Conservation (phyloP, 2,888 invertebrate genomes). For the Microctonus brassicae region DNA sequence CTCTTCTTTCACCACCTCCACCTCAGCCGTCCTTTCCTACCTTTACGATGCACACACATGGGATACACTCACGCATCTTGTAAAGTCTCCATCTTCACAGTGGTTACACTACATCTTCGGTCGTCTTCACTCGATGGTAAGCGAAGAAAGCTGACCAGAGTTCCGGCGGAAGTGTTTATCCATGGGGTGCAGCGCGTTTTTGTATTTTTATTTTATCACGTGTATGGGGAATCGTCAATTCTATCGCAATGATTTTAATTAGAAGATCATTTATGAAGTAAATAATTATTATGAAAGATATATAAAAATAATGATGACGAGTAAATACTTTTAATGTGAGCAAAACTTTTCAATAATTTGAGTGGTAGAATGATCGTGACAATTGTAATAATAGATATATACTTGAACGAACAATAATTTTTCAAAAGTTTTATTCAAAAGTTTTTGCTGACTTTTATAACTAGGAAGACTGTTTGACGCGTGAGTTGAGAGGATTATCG, state of each 20-base stretch:
- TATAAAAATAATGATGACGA: not conserved
- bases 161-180: constrained; percentile 46
- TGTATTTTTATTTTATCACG: not conserved
- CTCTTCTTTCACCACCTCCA: constrained; percentile 5
- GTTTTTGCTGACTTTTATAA: not conserved
- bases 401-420: not conserved
- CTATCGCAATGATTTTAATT: too few relatives aligned
- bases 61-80: not conserved
- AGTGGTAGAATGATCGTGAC: not conserved
- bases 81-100: constrained; percentile 23
- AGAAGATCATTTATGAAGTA: too few relatives aligned
- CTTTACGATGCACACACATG: not conserved
- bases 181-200: constrained; percentile 2
- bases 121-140: constrained; percentile 44
- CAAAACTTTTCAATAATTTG: too few relatives aligned
- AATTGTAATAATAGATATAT: not conserved
- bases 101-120: constrained; percentile 25
- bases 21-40: constrained; percentile 1
- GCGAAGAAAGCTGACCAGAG: constrained; percentile 45
- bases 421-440: not conserved
- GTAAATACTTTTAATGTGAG: too few relatives aligned
- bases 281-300: too few relatives aligned
- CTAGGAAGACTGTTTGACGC: too few relatives aligned
- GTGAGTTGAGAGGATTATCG: constrained; percentile 9
- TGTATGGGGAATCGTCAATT: too few relatives aligned